Conservation (phyloP, 1,140 invertebrate species). For the Scaptomyza hsui region DNA sequence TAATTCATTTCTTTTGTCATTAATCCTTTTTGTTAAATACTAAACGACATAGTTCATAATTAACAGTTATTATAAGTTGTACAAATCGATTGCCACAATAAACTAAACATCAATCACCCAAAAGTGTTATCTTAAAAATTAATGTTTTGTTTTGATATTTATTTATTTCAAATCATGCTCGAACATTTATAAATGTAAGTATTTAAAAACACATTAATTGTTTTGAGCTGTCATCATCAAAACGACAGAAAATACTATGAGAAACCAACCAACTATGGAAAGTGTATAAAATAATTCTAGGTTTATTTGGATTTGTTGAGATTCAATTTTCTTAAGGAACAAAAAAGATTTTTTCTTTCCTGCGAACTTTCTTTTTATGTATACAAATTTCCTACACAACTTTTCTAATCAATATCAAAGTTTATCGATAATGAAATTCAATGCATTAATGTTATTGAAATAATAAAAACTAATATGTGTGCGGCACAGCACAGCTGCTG, state of each 20-base stretch:
- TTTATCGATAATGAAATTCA: conserved; percentile 76
- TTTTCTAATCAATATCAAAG: conserved; percentile 52
- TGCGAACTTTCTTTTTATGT: neutral
- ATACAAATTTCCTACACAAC: conserved; percentile 25
- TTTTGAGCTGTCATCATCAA: conserved; percentile 8
- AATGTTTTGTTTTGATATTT: neutral
- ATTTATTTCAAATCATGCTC: conserved; percentile 20
- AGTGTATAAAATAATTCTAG: neutral
- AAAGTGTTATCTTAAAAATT: neutral
- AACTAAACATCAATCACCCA: conserved; percentile 50
- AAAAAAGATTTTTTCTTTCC: conserved; percentile 4
- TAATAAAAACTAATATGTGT: conserved; percentile 73
- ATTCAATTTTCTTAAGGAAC: too few relatives aligned
- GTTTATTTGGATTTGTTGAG: neutral
- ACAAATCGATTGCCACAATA: conserved; percentile 29
- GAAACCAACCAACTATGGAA: too few relatives aligned
- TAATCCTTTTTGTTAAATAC: conserved; percentile 48
- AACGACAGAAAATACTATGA: neutral
- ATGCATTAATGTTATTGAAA: conserved; percentile 77
- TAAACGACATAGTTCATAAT: conserved; percentile 9
- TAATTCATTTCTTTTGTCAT: conserved; percentile 52
- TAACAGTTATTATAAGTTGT: conserved; percentile 7
- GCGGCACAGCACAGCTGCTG: conserved; percentile 66
- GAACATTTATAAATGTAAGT: neutral
- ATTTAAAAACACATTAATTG: conserved; percentile 62